Evolutionary conservation across 2,113 vertebrate genomes (phyloP), one percentile per base, ranked within the genome.

Genomic region (Fulica atra): DNA sequence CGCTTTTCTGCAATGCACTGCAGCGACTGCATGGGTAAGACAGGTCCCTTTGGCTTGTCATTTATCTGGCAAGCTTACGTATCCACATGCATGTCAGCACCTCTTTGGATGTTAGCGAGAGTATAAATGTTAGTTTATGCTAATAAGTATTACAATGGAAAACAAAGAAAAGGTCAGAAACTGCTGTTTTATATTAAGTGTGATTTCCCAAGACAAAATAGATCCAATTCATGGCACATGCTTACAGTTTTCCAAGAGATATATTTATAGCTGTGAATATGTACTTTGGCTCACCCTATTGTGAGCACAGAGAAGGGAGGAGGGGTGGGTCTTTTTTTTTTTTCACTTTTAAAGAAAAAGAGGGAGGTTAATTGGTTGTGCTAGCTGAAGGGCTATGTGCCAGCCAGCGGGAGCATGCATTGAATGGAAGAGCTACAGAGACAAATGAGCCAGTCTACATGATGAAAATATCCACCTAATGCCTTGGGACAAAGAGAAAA

Each of bases 291-390:
- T 97, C 86, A 93, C 88, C 64, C 42, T 93, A 74, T 50, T 95
- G 77, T 87, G 90, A 95, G 50, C 91, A 95, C 3, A 64, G 61
- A 74, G 73, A 76, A 72, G 29, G 51, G 28, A 68, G 17, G 36
- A 88, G 61, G 6, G 3, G 0, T 66, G n/a, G 48, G 48, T 2
- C 11, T n/a, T n/a, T 46, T 18, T 48, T 53, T 53, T 81, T 89
- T 82, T 80, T 50, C 18, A 88, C 89, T 95, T 95, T 94, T 94
- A 92, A 88, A 95, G 72, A 83, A 96, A 63, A 93, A 92, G 91
- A 94, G 82, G 63, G 79, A 95, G 91, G 95, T 96, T 97, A 98
- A 98, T 98, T 98, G 91, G 68, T 86, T 97, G 95, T 87, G 44
- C 85, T 95, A 92, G 91, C 66, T 90, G 88, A 92, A 93, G 86